Evolutionary conservation across 2,888 invertebrate genomes (phyloP), one percentile per base, ranked within the genome.

Genomic region (Bruchidius siliquastri): DNA sequence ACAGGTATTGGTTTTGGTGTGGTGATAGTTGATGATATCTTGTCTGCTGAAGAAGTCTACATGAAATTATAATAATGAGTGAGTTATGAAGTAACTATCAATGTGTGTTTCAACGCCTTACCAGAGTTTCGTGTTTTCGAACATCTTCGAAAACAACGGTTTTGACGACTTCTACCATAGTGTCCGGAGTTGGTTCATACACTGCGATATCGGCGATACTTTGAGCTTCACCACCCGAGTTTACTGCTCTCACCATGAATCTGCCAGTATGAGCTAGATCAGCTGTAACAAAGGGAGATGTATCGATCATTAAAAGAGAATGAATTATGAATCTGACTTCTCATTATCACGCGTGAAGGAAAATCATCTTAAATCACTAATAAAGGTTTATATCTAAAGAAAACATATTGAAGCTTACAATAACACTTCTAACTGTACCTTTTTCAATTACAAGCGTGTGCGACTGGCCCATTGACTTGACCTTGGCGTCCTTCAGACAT

Each of bases 221-320:
- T 84, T 92, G 91, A n/a, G 94, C 93, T 86, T 94, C 93, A n/a
- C 94, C 94, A 21, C 92, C 93, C 72, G 91, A 89, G 83, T 94
- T 94, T 0, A 89, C 89, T 13, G 94, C 94, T 78, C 89, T 88
- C 20, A 93, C 93, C 90, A 92, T 93, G 81, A 92, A 94, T 81
- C 93, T 92, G 71, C 95, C 95, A 73, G 91, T 90, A 85, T 96
- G 93, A 76, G 89, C 86, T 30, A 88, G 87, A 80, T 89, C 88
- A 77, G 89, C 92, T 91, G 76, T 32, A 83, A 78, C 20, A 67
- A 10, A 66, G 26, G 18, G 71, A n/a, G 49, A 73, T 69, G 13
- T 67, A 3, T 66, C 67, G 21, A 68, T 32, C 2, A 22, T 68
- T 67, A 21, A 67, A 8, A 26, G 32, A 21, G 10, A 22, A 30